Percentiles rank a stretch among this genome's conserved stretches.
These are phyloP conservation scores for Cydia splendana DNA, from an alignment of 1,140 invertebrate species.

Conservation along the genomic window DNA sequence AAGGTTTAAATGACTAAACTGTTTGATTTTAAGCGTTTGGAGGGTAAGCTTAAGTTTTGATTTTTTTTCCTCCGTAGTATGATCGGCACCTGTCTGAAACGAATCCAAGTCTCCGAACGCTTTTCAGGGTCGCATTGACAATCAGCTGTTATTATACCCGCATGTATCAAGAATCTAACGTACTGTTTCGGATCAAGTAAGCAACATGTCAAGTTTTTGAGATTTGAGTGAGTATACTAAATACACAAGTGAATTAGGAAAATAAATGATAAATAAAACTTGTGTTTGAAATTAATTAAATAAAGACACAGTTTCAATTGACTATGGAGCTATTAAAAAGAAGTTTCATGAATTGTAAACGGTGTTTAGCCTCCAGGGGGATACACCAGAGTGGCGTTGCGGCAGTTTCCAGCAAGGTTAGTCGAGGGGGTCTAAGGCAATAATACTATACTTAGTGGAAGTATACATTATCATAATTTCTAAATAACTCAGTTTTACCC, in stretches of 20 bases:
- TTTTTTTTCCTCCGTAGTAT: too few relatives aligned
- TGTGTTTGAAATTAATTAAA: neutral
- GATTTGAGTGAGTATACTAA: neutral
- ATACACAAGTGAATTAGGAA: neutral
- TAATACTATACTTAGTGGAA: too few relatives aligned
- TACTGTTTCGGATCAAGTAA: neutral
- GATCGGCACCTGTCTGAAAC: neutral
- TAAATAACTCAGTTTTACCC: too few relatives aligned
- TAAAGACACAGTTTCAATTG: neutral
- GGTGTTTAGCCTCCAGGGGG: neutral
- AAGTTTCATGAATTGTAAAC: constrained; percentile 34
- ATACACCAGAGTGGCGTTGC: constrained; percentile 7
- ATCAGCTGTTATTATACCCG: too few relatives aligned
- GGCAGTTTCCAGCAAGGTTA: constrained; percentile 6
- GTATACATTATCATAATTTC: too few relatives aligned
- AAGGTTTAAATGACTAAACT: too few relatives aligned
- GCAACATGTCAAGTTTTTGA: neutral
- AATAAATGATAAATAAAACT: neutral
- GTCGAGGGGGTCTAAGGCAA: neutral
- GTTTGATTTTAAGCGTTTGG: too few relatives aligned
- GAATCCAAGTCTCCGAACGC: neutral
- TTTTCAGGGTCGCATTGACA: neutral
- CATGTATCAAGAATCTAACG: too few relatives aligned
- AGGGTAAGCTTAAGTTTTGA: too few relatives aligned
- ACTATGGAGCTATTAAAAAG: constrained; percentile 34